phyloP scores from a whole-genome alignment of 2,888 invertebrate species.

The Cheilosia variabilis region DNA sequence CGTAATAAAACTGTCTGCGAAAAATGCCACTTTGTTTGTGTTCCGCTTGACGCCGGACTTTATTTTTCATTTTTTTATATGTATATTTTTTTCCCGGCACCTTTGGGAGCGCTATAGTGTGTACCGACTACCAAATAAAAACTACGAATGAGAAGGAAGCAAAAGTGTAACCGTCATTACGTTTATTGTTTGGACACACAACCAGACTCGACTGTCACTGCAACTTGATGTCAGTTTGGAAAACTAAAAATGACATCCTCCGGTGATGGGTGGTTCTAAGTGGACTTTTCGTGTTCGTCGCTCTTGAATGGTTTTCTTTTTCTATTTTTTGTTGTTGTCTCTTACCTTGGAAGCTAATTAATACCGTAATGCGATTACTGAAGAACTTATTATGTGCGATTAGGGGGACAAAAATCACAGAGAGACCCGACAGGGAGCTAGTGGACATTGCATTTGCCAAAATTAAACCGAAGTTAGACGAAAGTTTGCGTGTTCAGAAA shows the following conservation, averaged over 20 bases:
- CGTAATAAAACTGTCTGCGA: conserved; percentile 76
- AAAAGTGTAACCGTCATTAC: conserved; percentile 60
- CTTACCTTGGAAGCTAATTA: conserved; percentile 66
- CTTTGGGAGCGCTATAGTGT: not conserved
- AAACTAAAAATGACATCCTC: conserved; percentile 30
- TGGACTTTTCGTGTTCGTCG: conserved; percentile 45
- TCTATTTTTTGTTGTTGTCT: not conserved
- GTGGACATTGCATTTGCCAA: conserved; percentile 55
- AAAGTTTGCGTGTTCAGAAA: conserved; percentile 60
- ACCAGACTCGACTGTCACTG: conserved; percentile 18
- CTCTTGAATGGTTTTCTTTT: not conserved
- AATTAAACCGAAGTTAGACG: conserved; percentile 45
- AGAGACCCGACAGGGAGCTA: not conserved
- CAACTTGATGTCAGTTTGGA: conserved; percentile 32
- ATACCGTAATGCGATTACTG: conserved; percentile 71
- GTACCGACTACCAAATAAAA: conserved; percentile 15
- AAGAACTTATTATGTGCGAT: conserved; percentile 73
- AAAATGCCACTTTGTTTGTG: conserved; percentile 75
- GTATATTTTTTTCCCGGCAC: conserved; percentile 2
- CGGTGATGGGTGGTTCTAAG: conserved; percentile 30
- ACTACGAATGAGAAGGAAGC: conserved; percentile 23
- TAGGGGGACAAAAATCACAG: conserved; percentile 64
- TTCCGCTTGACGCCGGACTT: conserved; percentile 32
- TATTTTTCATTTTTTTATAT: conserved; percentile 8
- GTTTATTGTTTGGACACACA: conserved; percentile 64